Conservation (phyloP, 2,113 vertebrate species). For the Cinclus mexicanus region DNA sequence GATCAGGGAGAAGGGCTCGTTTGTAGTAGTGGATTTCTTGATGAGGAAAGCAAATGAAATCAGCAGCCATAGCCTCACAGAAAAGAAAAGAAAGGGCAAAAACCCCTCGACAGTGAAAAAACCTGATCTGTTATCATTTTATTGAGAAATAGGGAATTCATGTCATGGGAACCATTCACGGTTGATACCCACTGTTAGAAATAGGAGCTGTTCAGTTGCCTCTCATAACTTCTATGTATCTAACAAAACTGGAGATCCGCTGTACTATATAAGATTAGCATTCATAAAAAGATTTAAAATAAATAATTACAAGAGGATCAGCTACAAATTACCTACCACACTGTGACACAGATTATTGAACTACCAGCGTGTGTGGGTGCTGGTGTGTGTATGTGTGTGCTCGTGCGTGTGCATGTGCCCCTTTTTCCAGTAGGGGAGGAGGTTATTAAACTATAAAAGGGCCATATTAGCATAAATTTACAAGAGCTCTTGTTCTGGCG, state of each 20-base stretch:
- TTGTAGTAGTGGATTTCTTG: constrained; percentile 70
- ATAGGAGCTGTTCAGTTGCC: background rate
- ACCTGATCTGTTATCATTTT: background rate
- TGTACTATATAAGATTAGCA: constrained; percentile 80
- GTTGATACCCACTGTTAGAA: background rate
- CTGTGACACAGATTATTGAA: constrained; percentile 88
- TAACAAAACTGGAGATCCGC: constrained; percentile 68
- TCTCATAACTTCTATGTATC: constrained; percentile 51
- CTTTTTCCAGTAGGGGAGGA: constrained; percentile 70
- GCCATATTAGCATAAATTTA: constrained; percentile 94
- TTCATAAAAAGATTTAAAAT: constrained; percentile 86
- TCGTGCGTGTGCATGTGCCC: constrained; percentile 24
- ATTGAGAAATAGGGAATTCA: constrained; percentile 62
- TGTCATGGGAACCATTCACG: background rate
- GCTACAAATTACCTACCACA: constrained; percentile 86
- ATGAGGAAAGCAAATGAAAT: constrained; percentile 60
- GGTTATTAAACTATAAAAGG: constrained; percentile 88
- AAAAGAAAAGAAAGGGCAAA: background rate
- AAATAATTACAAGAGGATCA: constrained; percentile 92
- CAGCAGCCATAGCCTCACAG: constrained; percentile 32
- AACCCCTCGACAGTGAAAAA: rapidly evolving
- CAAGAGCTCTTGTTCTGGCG: constrained; percentile 83
- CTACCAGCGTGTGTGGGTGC: constrained; percentile 32
- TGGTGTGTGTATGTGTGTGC: constrained; percentile 14
- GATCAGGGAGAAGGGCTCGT: constrained; percentile 71